Base-by-base conservation (phyloP, 2,113 vertebrate species). In the Prochilodus magdalenae region DNA sequence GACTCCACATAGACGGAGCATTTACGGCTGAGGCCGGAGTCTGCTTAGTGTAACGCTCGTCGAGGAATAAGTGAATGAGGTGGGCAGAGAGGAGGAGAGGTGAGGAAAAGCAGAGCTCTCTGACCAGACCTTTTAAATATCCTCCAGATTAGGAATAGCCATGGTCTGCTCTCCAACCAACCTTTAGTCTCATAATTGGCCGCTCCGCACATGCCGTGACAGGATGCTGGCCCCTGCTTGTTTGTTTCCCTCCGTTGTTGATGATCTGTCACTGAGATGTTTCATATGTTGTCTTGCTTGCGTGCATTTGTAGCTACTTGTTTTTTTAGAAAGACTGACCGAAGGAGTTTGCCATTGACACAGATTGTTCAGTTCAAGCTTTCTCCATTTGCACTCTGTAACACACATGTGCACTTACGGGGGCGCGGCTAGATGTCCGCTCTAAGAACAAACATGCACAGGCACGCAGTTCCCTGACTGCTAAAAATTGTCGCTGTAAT, bases 1-100 rank as follows among this genome's bases (percentile, higher is more conserved):
- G 88, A 80, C 82, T 77, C 71, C 69, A 80, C 12, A 51, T 84
- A 87, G 87, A 90, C 85, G 80, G 83, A 76, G 80, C 70, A 90
- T 92, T 91, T 88, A 88, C 89, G 82, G 87, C 85, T 67, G 7
- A 79, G 77, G 44, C 73, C n/a, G 18, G 74, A 84, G 88, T 83
- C 91, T 92, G 92, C 85, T 91, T 91, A 93, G 84, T 91, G 90
- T 93, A 90, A 90, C 53, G 80, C 77, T 88, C 22, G 77, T 78
- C 72, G 53, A 76, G 88, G 80, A 44, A 79, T 30, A 79, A 84
- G 84, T 88, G 89, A 87, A 86, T 70, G 59, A 85, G 49, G 53
- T 67, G 69, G 83, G 60, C 60, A 77, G 75, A 82, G 87, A 80
- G 57, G 49, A 82, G 67, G 63, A 75, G 75, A 72, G 79, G 71